Evolutionary conservation across 2,888 invertebrate genomes (phyloP), one percentile per base, ranked within the genome.

Genomic region (Apodemia duryi): DNA sequence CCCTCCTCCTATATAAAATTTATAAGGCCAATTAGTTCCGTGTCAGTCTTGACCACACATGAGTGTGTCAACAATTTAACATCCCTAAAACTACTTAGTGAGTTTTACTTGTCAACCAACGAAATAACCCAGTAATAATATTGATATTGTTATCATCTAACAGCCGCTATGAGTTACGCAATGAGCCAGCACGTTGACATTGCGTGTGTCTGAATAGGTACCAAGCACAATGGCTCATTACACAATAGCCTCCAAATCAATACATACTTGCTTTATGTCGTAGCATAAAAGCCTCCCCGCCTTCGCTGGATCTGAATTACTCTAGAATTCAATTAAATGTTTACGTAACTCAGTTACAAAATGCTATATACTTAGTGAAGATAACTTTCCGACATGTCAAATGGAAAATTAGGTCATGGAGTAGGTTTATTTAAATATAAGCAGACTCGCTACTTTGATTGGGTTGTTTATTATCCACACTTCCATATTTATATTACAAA

Each of bases 81-180:
- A n/a, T n/a, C n/a, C n/a, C n/a, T n/a, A n/a, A n/a, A n/a, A n/a
- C n/a, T n/a, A n/a, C n/a, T n/a, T n/a, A n/a, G n/a, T n/a, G n/a
- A n/a, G n/a, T n/a, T n/a, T n/a, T n/a, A n/a, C n/a, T n/a, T n/a
- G n/a, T n/a, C n/a, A n/a, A n/a, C n/a, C n/a, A n/a, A n/a, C n/a
- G n/a, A 97, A 97, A 80, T 88, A 13, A 5, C 4, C 46, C 46
- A 1, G 46, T 46, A 3, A 46, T 9, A 46, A 46, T 46, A 46
- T 4, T n/a, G n/a, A n/a, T n/a, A 46, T 46, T 46, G 9, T 11
- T 43, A 46, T 13, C 13, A 46, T 46, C 13, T 46, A 46, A 46
- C 46, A 46, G 13, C n/a, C 46, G 46, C 6, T 49, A n/a, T n/a
- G n/a, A 49, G 49, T 49, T 49, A 49, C 49, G n/a, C 49, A 49